Evolutionary conservation across 2,888 invertebrate genomes (phyloP).

Genomic region (Torymus texanus): DNA sequence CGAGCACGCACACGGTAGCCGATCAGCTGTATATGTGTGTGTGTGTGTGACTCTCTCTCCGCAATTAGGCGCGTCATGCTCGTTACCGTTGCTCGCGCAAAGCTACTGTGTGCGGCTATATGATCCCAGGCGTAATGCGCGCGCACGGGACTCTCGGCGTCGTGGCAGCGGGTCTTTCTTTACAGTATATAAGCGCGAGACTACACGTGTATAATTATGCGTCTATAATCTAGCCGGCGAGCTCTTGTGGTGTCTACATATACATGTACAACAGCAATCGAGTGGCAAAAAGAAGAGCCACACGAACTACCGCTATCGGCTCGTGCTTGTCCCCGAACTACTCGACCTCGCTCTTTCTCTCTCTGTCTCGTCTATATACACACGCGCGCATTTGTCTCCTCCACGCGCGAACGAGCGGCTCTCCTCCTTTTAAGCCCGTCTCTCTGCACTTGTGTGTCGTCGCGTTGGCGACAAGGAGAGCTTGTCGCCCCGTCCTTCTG

Average conservation of each 20-base stretch:
- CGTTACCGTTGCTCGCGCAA: slow-evolving; percentile 15
- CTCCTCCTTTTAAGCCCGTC: slow-evolving; percentile 24
- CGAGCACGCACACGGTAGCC: neutral
- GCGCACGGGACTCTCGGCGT: too few species aligned
- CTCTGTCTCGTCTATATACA: neutral
- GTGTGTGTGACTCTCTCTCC: neutral
- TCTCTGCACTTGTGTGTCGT: neutral
- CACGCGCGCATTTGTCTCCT: neutral
- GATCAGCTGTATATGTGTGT: slow-evolving; percentile 25
- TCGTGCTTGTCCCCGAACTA: neutral
- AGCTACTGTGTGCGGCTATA: too few species aligned
- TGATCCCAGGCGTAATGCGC: too few species aligned
- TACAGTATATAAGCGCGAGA: too few species aligned
- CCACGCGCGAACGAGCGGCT: neutral
- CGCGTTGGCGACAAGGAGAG: neutral
- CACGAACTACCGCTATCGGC: too few species aligned
- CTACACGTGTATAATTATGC: too few species aligned
- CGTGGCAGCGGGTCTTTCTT: too few species aligned
- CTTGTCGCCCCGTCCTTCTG: neutral
- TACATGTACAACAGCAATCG: too few species aligned
- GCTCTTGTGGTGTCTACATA: too few species aligned
- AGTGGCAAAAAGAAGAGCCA: too few species aligned
- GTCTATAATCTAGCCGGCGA: too few species aligned
- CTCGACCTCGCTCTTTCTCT: slow-evolving; percentile 17
- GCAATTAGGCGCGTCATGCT: slow-evolving; percentile 42